These are phyloP conservation scores for Pseudococcus jackbeardsleyi DNA, from an alignment of 2,888 invertebrate genomes.

Conservation along the genomic window DNA sequence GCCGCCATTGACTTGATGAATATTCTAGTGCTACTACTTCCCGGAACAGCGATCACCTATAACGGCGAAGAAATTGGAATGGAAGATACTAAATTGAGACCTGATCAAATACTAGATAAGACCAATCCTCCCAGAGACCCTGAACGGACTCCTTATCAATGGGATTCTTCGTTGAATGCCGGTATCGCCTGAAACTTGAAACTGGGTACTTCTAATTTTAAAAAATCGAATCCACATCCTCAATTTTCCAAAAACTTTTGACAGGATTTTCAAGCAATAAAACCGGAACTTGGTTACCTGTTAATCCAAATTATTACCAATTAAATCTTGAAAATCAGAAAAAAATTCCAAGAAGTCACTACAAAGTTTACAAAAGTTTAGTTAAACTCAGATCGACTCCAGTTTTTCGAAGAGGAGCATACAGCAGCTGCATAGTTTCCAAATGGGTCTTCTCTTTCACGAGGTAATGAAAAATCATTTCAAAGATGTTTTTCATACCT, in stretches of 20 bases:
- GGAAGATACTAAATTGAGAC: conserved; percentile 74
- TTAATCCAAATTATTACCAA: conserved; percentile 65
- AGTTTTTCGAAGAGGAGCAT: conserved; percentile 42
- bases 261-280: neutral
- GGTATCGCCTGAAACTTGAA: conserved; percentile 71
- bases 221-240: conserved; percentile 68
- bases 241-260: neutral
- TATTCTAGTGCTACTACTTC: conserved; percentile 76
- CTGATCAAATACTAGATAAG: conserved; percentile 74
- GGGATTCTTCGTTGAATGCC: conserved; percentile 76
- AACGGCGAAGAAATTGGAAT: conserved; percentile 88
- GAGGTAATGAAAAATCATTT: conserved; percentile 13
- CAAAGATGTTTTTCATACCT: too few species aligned
- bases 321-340: conserved; percentile 58
- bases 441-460: conserved; percentile 59
- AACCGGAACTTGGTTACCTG: conserved; percentile 59
- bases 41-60: conserved; percentile 88
- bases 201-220: conserved; percentile 71
- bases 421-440: neutral
- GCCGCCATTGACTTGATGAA: conserved; percentile 71
- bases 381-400: conserved; percentile 53
- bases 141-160: conserved; percentile 85
- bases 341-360: conserved; percentile 58
- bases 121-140: conserved; percentile 79
- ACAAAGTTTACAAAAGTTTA: conserved; percentile 63